These are phyloP conservation scores for Drosophila limbata DNA, from an alignment of 2,888 invertebrate species.

Conservation along the genomic window DNA sequence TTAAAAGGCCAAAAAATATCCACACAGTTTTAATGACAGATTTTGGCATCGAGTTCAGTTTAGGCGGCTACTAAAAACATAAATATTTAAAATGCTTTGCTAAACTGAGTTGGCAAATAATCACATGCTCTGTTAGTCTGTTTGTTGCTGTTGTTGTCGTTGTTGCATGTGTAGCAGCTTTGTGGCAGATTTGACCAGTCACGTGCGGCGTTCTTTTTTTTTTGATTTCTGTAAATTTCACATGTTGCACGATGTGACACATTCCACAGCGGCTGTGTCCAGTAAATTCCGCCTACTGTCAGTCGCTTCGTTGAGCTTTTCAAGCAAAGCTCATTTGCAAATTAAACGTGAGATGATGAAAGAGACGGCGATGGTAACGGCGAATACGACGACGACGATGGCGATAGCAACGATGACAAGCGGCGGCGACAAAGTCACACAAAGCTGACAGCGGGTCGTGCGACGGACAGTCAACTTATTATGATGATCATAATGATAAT, in stretches of 20 bases:
- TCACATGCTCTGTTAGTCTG: neutral
- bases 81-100: neutral
- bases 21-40: slow-evolving; percentile 20
- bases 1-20: slow-evolving; percentile 24
- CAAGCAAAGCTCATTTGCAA: slow-evolving; percentile 73
- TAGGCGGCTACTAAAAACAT: slow-evolving; percentile 14
- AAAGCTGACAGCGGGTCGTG: slow-evolving; percentile 67
- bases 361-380: neutral
- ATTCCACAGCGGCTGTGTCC: slow-evolving; percentile 44
- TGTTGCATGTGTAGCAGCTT: slow-evolving; percentile 17
- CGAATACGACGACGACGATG: slow-evolving; percentile 1
- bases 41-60: slow-evolving; percentile 28
- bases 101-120: neutral
- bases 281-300: slow-evolving; percentile 58
- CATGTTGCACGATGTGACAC: slow-evolving; percentile 30
- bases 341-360: slow-evolving; percentile 59
- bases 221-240: slow-evolving; percentile 1
- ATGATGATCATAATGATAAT: slow-evolving; percentile 39
- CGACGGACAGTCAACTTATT: slow-evolving; percentile 45
- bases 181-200: slow-evolving; percentile 35
- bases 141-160: neutral
- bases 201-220: slow-evolving; percentile 26
- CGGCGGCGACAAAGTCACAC: slow-evolving; percentile 73
- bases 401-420: slow-evolving; percentile 50
- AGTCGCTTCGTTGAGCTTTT: slow-evolving; percentile 53